Evolutionary conservation across 2,888 invertebrate genomes (phyloP).

Genomic region (Chloroclysta siterata): DNA sequence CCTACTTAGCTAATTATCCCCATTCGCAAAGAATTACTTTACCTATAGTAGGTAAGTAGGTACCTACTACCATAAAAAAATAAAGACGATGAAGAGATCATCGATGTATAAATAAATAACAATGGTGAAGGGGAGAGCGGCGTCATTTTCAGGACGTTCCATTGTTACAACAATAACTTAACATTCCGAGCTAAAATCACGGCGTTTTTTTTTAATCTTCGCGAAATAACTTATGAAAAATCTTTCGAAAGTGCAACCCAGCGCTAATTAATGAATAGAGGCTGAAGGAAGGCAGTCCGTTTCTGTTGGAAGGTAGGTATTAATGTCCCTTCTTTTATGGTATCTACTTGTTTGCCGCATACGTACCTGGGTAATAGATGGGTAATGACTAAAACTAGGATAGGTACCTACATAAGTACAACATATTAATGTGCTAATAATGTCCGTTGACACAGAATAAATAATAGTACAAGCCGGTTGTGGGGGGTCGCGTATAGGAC

Average conservation of each 20-base stretch:
- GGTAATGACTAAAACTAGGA: not conserved
- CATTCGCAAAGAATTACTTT: too few species aligned
- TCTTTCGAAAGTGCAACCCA: not conserved
- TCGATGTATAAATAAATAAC: constrained; percentile 35
- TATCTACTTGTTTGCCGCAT: too few species aligned
- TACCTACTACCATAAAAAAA: not conserved
- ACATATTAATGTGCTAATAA: too few species aligned
- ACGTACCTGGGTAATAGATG: too few species aligned
- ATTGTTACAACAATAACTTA: constrained; percentile 56
- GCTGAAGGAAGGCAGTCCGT: not conserved
- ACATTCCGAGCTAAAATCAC: constrained; percentile 45
- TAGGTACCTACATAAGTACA: not conserved
- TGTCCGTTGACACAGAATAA: too few species aligned
- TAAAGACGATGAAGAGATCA: constrained; percentile 20
- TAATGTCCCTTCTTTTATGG: too few species aligned
- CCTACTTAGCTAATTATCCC: too few species aligned
- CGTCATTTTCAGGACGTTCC: constrained; percentile 47
- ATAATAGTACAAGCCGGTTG: too few species aligned
- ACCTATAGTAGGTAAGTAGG: not conserved
- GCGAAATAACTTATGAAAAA: constrained; percentile 6
- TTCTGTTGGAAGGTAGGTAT: not conserved
- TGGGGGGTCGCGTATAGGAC: too few species aligned
- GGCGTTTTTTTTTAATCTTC: constrained; percentile 29
- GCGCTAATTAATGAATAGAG: not conserved
- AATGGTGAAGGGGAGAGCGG: constrained; percentile 17